Conservation (phyloP, 2,113 vertebrate genomes). For the Epinephelus moara region DNA sequence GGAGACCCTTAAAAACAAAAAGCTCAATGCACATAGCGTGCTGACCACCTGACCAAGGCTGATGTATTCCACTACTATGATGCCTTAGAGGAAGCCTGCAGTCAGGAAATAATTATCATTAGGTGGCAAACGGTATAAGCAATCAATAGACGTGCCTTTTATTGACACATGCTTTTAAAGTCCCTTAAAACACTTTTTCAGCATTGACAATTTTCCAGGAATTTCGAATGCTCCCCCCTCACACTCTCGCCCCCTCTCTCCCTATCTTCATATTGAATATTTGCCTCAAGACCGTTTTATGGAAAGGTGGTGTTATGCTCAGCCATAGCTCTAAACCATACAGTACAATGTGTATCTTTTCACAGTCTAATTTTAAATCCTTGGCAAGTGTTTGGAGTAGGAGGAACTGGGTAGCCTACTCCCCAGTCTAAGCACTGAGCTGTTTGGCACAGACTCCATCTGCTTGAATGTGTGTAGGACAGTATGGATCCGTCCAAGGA, state of each 20-base stretch:
- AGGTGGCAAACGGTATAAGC: slow-evolving; percentile 39
- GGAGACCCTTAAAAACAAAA: background rate
- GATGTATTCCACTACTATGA: slow-evolving; percentile 38
- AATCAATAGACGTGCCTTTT: slow-evolving; percentile 69
- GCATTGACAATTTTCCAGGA: slow-evolving; percentile 47
- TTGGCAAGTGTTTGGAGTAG: slow-evolving; percentile 65
- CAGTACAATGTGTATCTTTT: slow-evolving; percentile 71
- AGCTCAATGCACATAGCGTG: background rate
- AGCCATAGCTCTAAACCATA: slow-evolving; percentile 60
- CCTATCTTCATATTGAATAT: slow-evolving; percentile 55
- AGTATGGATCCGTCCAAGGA: slow-evolving; percentile 68
- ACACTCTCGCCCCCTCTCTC: slow-evolving; percentile 13
- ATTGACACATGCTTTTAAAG: slow-evolving; percentile 71
- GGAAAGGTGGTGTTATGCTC: slow-evolving; percentile 55
- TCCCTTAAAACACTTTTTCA: slow-evolving; percentile 60
- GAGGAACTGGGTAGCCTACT: slow-evolving; percentile 67
- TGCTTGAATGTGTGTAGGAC: slow-evolving; percentile 66
- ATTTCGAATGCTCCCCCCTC: slow-evolving; percentile 30
- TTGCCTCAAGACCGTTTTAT: slow-evolving; percentile 51
- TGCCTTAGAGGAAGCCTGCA: slow-evolving; percentile 70
- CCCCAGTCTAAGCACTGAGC: slow-evolving; percentile 63
- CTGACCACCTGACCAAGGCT: slow-evolving; percentile 23
- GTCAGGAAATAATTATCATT: slow-evolving; percentile 79
- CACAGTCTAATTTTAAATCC: slow-evolving; percentile 73
- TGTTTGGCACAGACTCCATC: slow-evolving; percentile 68